Conservation (phyloP, 2,888 invertebrate species). For the Drosophila fulvimacula region DNA sequence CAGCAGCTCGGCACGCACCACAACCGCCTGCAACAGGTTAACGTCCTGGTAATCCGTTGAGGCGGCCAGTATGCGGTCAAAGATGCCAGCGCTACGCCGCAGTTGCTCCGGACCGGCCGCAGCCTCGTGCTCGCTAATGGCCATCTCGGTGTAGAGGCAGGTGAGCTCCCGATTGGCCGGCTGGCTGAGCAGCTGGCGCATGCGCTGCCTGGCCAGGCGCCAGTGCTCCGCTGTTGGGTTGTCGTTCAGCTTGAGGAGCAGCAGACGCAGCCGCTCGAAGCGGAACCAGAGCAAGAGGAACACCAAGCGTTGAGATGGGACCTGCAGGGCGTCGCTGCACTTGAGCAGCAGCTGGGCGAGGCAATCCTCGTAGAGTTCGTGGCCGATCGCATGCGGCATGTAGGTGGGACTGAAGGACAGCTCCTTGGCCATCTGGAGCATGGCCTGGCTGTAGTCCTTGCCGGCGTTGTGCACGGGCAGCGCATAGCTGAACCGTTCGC, state of each 20-base stretch:
- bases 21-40: conserved; percentile 31
- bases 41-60: conserved; percentile 69
- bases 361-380: conserved; percentile 87
- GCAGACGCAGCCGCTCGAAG: conserved; percentile 87
- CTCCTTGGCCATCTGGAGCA: conserved; percentile 84
- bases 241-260: conserved; percentile 84
- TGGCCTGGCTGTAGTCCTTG: conserved; percentile 58
- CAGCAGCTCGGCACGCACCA: conserved; percentile 76
- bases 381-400: conserved; percentile 87
- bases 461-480: conserved; percentile 28
- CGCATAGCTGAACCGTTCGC: conserved; percentile 54
- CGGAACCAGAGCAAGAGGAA: conserved; percentile 88
- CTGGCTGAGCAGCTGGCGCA: conserved; percentile 87
- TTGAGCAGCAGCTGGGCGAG: conserved; percentile 86
- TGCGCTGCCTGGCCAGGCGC: conserved; percentile 82
- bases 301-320: conserved; percentile 83
- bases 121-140: conserved; percentile 86
- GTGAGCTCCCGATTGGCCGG: conserved; percentile 86
- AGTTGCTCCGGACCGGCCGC: conserved; percentile 20
- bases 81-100: conserved; percentile 51
- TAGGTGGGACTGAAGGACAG: conserved; percentile 87
- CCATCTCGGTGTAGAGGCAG: conserved; percentile 88
- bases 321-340: conserved; percentile 81
- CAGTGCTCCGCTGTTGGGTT: conserved; percentile 80
- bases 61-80: neutral